Evolutionary conservation across 1,140 invertebrate species (phyloP), one percentile per base, ranked within the genome.

Genomic region (Zaprionus taronus): DNA sequence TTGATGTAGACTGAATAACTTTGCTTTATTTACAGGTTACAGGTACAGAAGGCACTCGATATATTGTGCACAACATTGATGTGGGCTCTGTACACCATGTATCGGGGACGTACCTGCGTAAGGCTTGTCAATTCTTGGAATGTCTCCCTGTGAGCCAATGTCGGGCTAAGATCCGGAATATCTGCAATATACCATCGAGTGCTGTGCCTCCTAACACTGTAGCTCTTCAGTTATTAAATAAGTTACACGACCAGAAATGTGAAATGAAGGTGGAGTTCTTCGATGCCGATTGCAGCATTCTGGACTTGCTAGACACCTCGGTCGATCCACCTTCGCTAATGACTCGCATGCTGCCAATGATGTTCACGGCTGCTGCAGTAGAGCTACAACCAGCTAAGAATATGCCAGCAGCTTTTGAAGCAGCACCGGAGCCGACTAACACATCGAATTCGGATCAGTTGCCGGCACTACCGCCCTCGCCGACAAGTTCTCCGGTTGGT

Each of bases 91-190:
- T 20, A 4, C 65, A 81, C 17, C 12, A 7, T 0, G 66, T 84
- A n/a, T 9, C 55, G 0, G 15, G 15, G 0, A 14, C 51, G 1
- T 15, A 26, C n/a, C 7, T 89, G 12, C 85, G 81, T n/a, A 79
- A 17, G 41, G 20, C 84, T 1, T 89, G 84, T 15, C 66, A 34
- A 1, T 90, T 89, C n/a, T 14, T 89, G 1, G 75, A 79, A 2
- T 66, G 72, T 22, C 14, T 89, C 31, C 84, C 84, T 0, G 66
- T 89, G 0, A 61, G 63, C 22, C 62, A 58, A 12, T 44, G 55
- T 28, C 68, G 74, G 4, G 61, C 69, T 1, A 72, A 77, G 28
- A 51, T 89, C 5, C 71, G 61, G 11, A 74, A 47, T 7, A 28
- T 90, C 1, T 60, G 56, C 15, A 75, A 60, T 7, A 61, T 89